Evolutionary conservation across 1,140 invertebrate species (phyloP).

Genomic region (Nylanderia fulva): DNA sequence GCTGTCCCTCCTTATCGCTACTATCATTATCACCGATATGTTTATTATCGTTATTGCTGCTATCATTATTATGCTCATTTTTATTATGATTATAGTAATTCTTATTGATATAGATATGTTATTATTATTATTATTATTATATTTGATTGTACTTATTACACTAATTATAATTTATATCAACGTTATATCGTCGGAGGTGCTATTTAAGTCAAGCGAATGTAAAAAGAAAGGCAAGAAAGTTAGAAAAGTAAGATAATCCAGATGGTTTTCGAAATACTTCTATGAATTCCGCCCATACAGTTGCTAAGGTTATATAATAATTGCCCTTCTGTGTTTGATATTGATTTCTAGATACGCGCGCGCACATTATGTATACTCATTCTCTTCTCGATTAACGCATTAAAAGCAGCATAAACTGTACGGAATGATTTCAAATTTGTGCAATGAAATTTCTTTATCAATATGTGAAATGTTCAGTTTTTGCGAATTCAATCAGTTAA

Average conservation of each 20-base stretch:
- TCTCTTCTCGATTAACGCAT: conserved; percentile 62
- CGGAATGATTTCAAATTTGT: conserved; percentile 4
- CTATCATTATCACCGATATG: conserved; percentile 58
- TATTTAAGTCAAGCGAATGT: conserved; percentile 32
- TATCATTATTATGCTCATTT: conserved; percentile 66
- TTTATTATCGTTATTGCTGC: conserved; percentile 45
- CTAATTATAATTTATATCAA: conserved; percentile 42
- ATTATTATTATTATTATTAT: conserved; percentile 59
- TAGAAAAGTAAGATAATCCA: conserved; percentile 32
- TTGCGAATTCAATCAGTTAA: background rate
- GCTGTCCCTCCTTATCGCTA: conserved; percentile 22
- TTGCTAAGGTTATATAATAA: conserved; percentile 71
- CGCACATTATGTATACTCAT: conserved; percentile 61
- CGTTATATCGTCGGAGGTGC: conserved; percentile 42
- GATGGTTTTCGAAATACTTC: conserved; percentile 54
- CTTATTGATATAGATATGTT: conserved; percentile 59
- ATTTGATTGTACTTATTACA: conserved; percentile 55
- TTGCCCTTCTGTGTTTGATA: conserved; percentile 80
- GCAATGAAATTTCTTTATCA: background rate
- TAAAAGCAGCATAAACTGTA: conserved; percentile 64
- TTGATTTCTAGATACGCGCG: conserved; percentile 75
- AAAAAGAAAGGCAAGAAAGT: conserved; percentile 23
- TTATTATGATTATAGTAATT: conserved; percentile 58
- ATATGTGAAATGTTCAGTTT: background rate
- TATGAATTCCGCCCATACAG: conserved; percentile 69